Evolutionary conservation across 2,888 invertebrate genomes (phyloP), one percentile per base, ranked within the genome.

Genomic region (Mantis religiosa): DNA sequence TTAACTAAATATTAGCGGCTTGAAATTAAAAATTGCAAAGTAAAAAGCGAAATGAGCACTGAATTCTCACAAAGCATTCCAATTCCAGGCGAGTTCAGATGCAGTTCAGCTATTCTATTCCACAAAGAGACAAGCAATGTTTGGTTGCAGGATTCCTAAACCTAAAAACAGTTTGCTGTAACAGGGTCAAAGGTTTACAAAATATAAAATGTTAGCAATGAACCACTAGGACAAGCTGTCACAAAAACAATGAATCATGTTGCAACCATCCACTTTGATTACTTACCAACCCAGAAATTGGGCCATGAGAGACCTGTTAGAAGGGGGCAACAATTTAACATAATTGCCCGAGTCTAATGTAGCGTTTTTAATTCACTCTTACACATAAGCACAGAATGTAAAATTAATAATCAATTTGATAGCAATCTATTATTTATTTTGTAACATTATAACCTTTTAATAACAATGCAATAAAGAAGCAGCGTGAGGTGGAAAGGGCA

Each of bases 251-350:
- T 6, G 54, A 2, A 71, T 20, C 20, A 71, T 71, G 54, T 71
- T 41, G 87, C 87, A 87, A 41, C 41, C 82, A 87, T 47, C 86
- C 7, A 30, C 27, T 25, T 87, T 82, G 27, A 34, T 87, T 90
- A 90, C 90, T 90, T 90, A 90, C 90, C 90, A 89, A 90, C 90
- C 90, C 90, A 90, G 87, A 87, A 90, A 90, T 89, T 90, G 85
- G 90, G 90, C 90, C 90, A 90, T 20, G 90, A 83, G 88, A 90
- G 90, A 90, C 90, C 90, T 90, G 89, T 87, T 41, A 89, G 85
- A 81, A 87, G 86, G 84, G 47, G 85, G 87, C 82, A 87, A 87
- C 41, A 30, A 6, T 85, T 84, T 88, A 84, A 88, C 41, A 84
- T 2, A 71, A 20, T 71, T 71, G 54, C 54, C 54, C 54, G 20